Evolutionary conservation across 2,888 invertebrate genomes (phyloP).

Genomic region (Amblyteles armatorius): DNA sequence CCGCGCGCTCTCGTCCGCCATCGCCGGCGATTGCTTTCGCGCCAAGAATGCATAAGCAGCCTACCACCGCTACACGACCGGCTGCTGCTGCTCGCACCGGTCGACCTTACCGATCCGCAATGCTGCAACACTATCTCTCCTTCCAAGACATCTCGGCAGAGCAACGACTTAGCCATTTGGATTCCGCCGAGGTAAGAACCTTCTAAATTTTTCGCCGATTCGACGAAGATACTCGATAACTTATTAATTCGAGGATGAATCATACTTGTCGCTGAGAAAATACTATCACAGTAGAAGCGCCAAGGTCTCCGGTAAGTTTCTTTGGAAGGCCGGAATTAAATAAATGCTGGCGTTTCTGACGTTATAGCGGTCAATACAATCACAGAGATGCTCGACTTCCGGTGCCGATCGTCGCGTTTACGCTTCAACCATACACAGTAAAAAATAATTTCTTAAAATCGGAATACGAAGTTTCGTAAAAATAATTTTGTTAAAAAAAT

Average conservation of each 20-base stretch:
- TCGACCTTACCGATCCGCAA: conserved; percentile 74
- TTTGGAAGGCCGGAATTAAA: background rate
- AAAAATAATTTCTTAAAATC: too few relatives aligned
- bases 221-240: background rate
- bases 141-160: conserved; percentile 10
- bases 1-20: conserved; percentile 69
- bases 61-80: conserved; percentile 24
- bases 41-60: conserved; percentile 82
- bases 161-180: conserved; percentile 18
- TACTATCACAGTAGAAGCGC: background rate
- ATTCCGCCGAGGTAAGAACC: background rate
- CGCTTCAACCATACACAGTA: background rate
- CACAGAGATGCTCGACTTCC: too few relatives aligned
- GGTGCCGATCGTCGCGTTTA: background rate
- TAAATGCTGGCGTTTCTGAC: too few relatives aligned
- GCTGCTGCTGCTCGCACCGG: conserved; percentile 20
- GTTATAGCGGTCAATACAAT: too few relatives aligned
- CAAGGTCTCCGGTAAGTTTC: background rate
- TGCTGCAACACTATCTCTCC: conserved; percentile 67
- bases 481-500: too few relatives aligned
- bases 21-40: conserved; percentile 81
- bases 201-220: background rate
- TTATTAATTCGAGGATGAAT: background rate
- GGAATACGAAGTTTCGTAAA: too few relatives aligned
- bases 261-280: background rate